Percentiles rank a stretch among this genome's conserved stretches.
Conservation (phyloP, 2,113 vertebrate genomes). For the Megalops atlanticus region DNA sequence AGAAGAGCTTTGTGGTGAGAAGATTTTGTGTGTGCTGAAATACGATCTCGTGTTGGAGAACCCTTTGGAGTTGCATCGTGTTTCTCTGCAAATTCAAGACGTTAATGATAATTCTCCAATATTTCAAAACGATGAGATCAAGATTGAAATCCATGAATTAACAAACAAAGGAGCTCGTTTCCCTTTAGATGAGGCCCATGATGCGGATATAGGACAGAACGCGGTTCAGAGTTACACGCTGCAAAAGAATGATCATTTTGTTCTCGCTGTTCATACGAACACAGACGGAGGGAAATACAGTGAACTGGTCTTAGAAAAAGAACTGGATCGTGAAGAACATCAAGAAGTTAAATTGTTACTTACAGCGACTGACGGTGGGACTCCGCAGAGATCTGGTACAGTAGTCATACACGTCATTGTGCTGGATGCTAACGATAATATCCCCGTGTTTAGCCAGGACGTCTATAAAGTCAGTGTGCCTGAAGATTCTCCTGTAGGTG, state of each 20-base stretch:
- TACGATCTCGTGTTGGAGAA: slow-evolving; percentile 59
- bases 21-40: slow-evolving; percentile 53
- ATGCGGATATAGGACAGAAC: slow-evolving; percentile 60
- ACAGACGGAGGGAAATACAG: slow-evolving; percentile 49
- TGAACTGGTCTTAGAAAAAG: no score
- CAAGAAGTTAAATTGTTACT: no score
- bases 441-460: no score
- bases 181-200: slow-evolving; percentile 54
- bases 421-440: no score
- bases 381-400: no score
- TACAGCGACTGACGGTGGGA: no score
- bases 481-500: no score
- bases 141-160: slow-evolving; percentile 59
- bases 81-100: slow-evolving; percentile 60
- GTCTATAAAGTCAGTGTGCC: no score
- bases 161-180: slow-evolving; percentile 51
- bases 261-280: slow-evolving; percentile 40
- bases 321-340: no score
- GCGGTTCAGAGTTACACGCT: slow-evolving; percentile 52
- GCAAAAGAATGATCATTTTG: slow-evolving; percentile 47
- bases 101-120: slow-evolving; percentile 68
- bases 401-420: no score
- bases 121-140: slow-evolving; percentile 48
- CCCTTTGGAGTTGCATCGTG: slow-evolving; percentile 48
- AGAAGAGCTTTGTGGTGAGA: slow-evolving; percentile 63